Base-by-base conservation (phyloP, 2,797 vertebrate species). In the Periophthalmus magnuspinnatus region DNA sequence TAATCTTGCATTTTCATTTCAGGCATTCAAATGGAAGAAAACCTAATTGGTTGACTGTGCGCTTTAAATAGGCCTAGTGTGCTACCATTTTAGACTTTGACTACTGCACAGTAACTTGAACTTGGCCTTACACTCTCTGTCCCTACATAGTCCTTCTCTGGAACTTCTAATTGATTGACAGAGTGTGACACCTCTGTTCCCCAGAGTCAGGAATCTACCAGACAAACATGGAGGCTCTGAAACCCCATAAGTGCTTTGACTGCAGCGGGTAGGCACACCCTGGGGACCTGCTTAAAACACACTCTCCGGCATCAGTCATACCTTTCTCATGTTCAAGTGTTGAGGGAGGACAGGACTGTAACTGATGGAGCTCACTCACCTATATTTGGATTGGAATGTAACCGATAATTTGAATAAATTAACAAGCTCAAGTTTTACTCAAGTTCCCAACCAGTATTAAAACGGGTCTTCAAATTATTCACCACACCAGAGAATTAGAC, bases 161-260 rank as follows among this genome's bases (percentile, higher is more conserved):
- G 72, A 75, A 82, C 69, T 54, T 78, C 67, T 56, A 1, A 78
- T 65, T 85, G 86, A 89, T 82, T 88, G 88, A 84, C 89, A 81
- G 75, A 68, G 73, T 69, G 77, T 64, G 71, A 85, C 83, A 81
- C 84, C 78, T 86, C 67, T 61, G 11, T 70, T 83, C 85, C 86
- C 85, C 48, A 17, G 82, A 84, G 82, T 66, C 77, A 72, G 1
- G n/a, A 83, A 82, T 83, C 38, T 70, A 89, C 74, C 84, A 87
- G 86, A 86, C 86, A 86, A 84, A 88, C 85, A 84, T 60, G 63
- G 73, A 67, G 79, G 57, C 84, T 89, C 71, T 81, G 81, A 86
- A 86, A 83, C 83, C 76, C 64, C 59, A 61, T 86, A 86, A 89
- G 80, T 84, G 82, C 79, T 86, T 72, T 77, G 79, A 83, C 74